Percentiles rank a stretch among this genome's conserved stretches.
These are phyloP conservation scores for Caenorhabditis sp. DNA, from an alignment of 2,888 invertebrate genomes.

Conservation along the genomic window DNA sequence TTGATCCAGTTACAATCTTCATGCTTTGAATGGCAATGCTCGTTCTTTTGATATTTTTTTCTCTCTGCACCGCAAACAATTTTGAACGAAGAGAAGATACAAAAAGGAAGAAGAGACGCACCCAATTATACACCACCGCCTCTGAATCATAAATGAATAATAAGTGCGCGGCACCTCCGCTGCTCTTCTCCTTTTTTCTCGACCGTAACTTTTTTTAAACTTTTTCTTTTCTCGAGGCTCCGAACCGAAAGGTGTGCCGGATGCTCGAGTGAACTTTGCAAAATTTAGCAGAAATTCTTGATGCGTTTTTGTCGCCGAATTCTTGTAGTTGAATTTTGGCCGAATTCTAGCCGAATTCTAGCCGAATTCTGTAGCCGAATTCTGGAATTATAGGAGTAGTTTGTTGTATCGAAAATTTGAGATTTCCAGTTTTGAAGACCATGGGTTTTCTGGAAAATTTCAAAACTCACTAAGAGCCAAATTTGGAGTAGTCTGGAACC, in stretches of 20 bases:
- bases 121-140: conserved; percentile 57
- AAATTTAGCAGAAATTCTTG: too few species aligned
- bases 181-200: conserved; percentile 11
- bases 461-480: too few species aligned
- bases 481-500: too few species aligned
- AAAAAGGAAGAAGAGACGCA: conserved; percentile 47
- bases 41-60: neutral
- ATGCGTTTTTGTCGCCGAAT: too few species aligned
- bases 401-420: too few species aligned
- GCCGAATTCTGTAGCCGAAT: too few species aligned
- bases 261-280: too few species aligned
- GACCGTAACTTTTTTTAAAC: conserved; percentile 27
- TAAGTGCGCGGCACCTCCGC: conserved; percentile 53
- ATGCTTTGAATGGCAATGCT: neutral
- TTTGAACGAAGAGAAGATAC: conserved; percentile 22
- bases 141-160: conserved; percentile 64
- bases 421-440: too few species aligned
- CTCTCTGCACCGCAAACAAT: conserved; percentile 41
- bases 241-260: conserved; percentile 2
- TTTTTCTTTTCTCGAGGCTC: conserved; percentile 6
- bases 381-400: too few species aligned
- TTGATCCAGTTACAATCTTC: neutral
- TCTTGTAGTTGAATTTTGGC: too few species aligned
- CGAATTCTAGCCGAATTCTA: too few species aligned
- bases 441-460: too few species aligned